Conservation (phyloP, 2,888 invertebrate genomes). For the Molanna angustata region DNA sequence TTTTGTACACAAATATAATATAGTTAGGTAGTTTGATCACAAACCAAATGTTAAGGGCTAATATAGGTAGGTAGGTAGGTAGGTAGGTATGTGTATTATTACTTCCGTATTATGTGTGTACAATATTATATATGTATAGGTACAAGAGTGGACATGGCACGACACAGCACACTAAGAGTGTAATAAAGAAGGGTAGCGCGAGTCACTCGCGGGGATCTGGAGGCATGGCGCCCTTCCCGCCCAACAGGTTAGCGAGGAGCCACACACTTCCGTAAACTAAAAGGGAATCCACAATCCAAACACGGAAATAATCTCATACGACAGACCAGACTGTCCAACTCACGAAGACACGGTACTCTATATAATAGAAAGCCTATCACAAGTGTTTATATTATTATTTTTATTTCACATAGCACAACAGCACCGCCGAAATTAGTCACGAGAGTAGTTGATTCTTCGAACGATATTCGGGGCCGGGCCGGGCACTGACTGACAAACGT, state of each 20-base stretch:
- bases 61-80: no score
- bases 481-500: slow-evolving; percentile 17
- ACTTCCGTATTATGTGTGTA: no score
- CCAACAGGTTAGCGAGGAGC: background rate
- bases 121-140: no score
- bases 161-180: slow-evolving; percentile 6
- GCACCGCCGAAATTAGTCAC: slow-evolving; percentile 17
- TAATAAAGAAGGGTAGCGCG: background rate
- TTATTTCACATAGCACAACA: no score
- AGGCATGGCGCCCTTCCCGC: slow-evolving; percentile 5
- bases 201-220: background rate
- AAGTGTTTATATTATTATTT: no score
- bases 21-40: no score
- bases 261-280: slow-evolving; percentile 9
- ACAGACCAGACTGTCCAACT: background rate
- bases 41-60: no score
- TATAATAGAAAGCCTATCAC: no score
- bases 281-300: slow-evolving; percentile 3
- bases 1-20: no score
- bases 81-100: no score
- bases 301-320: background rate
- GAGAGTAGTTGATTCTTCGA: slow-evolving; percentile 8
- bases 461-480: slow-evolving; percentile 13
- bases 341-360: no score
- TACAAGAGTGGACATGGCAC: no score